These are phyloP conservation scores for Kryphioiulus occultus DNA, from an alignment of 2,888 invertebrate species.

Conservation along the genomic window DNA sequence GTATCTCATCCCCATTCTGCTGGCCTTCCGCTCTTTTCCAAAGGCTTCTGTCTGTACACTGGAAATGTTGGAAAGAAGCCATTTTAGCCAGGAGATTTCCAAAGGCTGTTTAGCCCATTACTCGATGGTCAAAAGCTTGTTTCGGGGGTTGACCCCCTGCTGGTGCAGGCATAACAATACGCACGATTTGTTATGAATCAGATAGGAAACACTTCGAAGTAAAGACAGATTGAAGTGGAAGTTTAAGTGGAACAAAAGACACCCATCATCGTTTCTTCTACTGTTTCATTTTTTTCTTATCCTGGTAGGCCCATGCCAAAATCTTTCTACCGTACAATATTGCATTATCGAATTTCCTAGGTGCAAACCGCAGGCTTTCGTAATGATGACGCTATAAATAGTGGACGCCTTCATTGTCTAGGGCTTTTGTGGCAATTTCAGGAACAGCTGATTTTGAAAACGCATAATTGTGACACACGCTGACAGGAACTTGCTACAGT, in stretches of 20 bases:
- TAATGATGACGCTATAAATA: constrained; percentile 5
- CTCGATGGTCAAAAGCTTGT: not conserved
- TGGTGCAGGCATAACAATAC: not conserved
- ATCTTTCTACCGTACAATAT: not conserved
- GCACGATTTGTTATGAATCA: not conserved
- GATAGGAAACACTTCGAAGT: not conserved
- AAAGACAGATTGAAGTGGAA: constrained; percentile 5
- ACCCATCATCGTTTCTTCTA: not conserved
- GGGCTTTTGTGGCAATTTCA: not conserved
- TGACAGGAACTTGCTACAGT: not conserved
- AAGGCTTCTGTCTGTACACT: not conserved
- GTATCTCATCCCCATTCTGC: not conserved
- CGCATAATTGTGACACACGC: not conserved
- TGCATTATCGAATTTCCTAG: not conserved
- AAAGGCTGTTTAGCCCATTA: not conserved
- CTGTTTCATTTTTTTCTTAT: not conserved
- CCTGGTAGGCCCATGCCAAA: not conserved
- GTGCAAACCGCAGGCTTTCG: not conserved
- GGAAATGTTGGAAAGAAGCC: not conserved
- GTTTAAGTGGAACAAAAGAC: constrained; percentile 5
- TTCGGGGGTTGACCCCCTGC: not conserved
- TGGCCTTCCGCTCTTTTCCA: not conserved
- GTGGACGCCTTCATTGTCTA: not conserved
- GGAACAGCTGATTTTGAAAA: not conserved
- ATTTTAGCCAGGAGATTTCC: not conserved